Base-by-base conservation (phyloP, 2,797 vertebrate species). In the Eulemur mongoz region DNA sequence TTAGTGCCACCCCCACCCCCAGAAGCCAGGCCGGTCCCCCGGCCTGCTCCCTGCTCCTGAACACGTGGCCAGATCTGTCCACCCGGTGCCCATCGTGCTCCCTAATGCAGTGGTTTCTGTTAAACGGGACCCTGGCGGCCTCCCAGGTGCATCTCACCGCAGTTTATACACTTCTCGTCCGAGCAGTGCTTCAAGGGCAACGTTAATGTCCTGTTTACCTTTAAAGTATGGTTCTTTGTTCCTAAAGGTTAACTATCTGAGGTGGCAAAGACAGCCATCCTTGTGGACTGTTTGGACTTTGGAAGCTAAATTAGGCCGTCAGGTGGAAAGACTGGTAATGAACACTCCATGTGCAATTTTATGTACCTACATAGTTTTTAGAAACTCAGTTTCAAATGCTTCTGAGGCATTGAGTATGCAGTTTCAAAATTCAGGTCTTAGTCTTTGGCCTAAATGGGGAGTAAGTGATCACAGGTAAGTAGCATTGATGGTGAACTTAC, bases 321-420 rank as follows among this genome's bases (percentile, higher is more conserved):
- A 85, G 95, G 18, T 50, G 69, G 92, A 95, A 72, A 52, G 78
- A 57, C 15, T 13, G 14, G 7, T 78, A 67, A 78, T 61, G 81
- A 67, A 57, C 48, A 83, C 50, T 85, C 20, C 18, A 0, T 5
- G 38, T 13, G 30, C 59, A 4, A 40, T 48, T 89, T 40, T 72
- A 11, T 92, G 67, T 80, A 48, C 96, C 93, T 75, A 52, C 84
- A 27, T 4, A 4, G 97, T 96, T 97, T 96, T 96, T 43, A 94
- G 95, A 97, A 32, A 96, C 80, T 79, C 97, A 76, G 95, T 98
- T 98, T 98, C 98, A 98, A 96, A 98, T 98, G 98, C 98, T 98
- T 98, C 98, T 97, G 98, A 98, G 98, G 98, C 98, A 97, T 38
- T 89, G 98, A 98, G 98, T 98, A 96, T 98, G 98, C 98, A 98